phyloP scores from a whole-genome alignment of 1,140 invertebrate genomes.

The Vanessa tameamea region DNA sequence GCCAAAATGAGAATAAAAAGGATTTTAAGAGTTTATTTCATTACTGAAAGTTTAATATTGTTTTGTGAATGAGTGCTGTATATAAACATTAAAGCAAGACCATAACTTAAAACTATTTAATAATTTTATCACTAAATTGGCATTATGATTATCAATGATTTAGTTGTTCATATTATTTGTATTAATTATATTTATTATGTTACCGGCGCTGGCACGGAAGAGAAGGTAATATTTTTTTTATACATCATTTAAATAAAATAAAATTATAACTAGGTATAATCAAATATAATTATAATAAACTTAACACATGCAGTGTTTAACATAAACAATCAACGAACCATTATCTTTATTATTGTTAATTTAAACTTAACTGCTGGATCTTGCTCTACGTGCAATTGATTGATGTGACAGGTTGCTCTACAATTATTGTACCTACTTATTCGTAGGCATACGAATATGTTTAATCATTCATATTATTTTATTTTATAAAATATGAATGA shows the following conservation, averaged over 20 bases:
- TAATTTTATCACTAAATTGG: conserved; percentile 45
- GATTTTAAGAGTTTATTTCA: conserved; percentile 36
- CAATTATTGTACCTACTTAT: conserved; percentile 3
- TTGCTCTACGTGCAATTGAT: conserved; percentile 30
- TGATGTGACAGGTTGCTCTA: conserved; percentile 34
- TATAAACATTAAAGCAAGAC: conserved; percentile 43
- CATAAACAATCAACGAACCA: conserved; percentile 1
- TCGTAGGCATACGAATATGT: not conserved
- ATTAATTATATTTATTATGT: conserved; percentile 60
- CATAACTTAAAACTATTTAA: conserved; percentile 35
- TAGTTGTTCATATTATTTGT: conserved; percentile 65
- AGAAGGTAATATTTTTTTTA: conserved; percentile 60
- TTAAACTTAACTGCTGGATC: conserved; percentile 29
- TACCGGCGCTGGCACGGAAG: conserved; percentile 53
- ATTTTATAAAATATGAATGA: too few relatives aligned
- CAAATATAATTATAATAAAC: conserved; percentile 4
- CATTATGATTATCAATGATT: conserved; percentile 69
- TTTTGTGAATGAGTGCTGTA: conserved; percentile 63
- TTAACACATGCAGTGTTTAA: not conserved
- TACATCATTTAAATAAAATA: conserved; percentile 23
- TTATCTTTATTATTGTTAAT: conserved; percentile 26
- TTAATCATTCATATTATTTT: too few relatives aligned
- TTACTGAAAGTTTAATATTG: conserved; percentile 54
- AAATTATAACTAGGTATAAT: conserved; percentile 9
- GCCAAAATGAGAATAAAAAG: conserved; percentile 63